These are phyloP conservation scores for Cercopithecus mona DNA, from an alignment of 2,113 vertebrate species.

Conservation along the genomic window DNA sequence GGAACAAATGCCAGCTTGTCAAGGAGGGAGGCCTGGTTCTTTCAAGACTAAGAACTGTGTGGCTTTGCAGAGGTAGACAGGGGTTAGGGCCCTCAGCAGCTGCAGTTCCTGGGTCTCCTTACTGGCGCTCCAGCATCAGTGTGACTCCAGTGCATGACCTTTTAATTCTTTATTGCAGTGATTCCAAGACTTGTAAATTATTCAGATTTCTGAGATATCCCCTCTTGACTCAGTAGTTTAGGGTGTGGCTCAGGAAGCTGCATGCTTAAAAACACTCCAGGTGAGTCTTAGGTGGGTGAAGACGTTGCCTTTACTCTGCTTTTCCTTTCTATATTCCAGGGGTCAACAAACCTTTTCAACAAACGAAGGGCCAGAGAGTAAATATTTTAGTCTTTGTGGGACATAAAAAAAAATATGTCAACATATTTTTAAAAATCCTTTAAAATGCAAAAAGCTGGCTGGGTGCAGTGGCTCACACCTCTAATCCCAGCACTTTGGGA, in stretches of 20 bases:
- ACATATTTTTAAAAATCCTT: background rate
- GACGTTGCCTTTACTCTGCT: background rate
- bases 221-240: background rate
- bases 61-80: background rate
- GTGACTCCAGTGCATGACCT: background rate
- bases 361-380: background rate
- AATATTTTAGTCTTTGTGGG: background rate
- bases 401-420: background rate
- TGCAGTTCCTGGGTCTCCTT: background rate
- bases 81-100: background rate
- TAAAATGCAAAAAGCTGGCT: background rate
- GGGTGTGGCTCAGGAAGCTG: constrained; percentile 1
- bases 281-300: background rate
- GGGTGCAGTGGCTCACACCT: too few relatives aligned
- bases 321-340: background rate
- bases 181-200: background rate
- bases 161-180: background rate
- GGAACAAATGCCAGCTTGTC: background rate
- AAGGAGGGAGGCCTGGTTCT: background rate
- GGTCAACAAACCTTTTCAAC: background rate
- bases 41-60: background rate
- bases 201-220: background rate
- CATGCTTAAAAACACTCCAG: background rate
- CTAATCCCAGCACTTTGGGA: too few relatives aligned
- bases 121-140: too few relatives aligned